Evolutionary conservation across 2,888 invertebrate species (phyloP), one percentile per base, ranked within the genome.

Genomic region (Podabrus alpinus): DNA sequence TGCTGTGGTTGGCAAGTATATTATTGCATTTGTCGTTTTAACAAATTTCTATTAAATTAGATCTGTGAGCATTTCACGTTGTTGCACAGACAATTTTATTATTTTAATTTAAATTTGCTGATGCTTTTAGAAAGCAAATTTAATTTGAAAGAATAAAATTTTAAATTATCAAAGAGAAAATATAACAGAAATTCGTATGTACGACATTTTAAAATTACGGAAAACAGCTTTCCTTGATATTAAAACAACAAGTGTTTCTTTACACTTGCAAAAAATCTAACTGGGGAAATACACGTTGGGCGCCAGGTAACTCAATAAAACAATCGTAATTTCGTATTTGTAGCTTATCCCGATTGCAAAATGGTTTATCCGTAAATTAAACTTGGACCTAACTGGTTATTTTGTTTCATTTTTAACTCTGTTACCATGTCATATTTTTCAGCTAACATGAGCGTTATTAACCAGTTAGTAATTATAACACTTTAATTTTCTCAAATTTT

Each of bases 1-100:
- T 25, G 21, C 66, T 66, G 66, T 66, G 66, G 66, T 66, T 66
- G 66, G 66, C 66, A 66, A 66, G 21, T 15, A 15, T 25, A 25
- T 19, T 62, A 62, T 25, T 66, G 66, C 66, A 25, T 19, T 66
- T 25, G 66, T 21, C 66, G 21, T 66, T 21, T 66, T 15, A 25
- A 66, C 25, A 66, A 64, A 64, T 21, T 21, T 17, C 62, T 16
- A 64, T 21, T 64, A 64, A 64, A 64, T 15, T 64, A 64, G 13
- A 17, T n/a, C 19, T 19, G 62, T 64, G 62, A 64, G 21, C 21
- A 17, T 64, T 64, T 64, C 21, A 21, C 62, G 21, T 19, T 64
- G 21, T 64, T 64, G 16, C 62, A 19, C 62, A 19, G 19, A 45
- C 45, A 45, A 45, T 45, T 45, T 45, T 45, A 45, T 45, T 45